These are phyloP conservation scores for Oreotrochilus melanogaster DNA, from an alignment of 2,113 vertebrate species.

Conservation along the genomic window DNA sequence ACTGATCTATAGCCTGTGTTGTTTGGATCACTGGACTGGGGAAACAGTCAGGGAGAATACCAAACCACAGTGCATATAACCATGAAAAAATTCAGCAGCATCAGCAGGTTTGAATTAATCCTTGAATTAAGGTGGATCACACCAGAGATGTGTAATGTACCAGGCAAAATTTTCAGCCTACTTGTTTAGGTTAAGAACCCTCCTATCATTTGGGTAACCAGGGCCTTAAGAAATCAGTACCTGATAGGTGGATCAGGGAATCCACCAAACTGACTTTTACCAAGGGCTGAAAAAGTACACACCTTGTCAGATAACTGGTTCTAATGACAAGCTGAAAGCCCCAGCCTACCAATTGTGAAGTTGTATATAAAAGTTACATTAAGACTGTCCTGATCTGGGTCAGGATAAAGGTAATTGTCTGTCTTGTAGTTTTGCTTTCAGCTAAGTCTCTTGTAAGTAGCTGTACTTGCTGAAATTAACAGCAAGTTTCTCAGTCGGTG, in stretches of 20 bases:
- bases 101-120: not conserved
- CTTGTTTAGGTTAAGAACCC: not conserved
- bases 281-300: not conserved
- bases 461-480: too few relatives aligned
- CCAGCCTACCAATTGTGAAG: not conserved
- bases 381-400: not conserved
- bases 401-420: too few relatives aligned
- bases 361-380: fast-evolving
- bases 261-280: not conserved
- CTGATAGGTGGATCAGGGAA: not conserved
- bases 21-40: not conserved
- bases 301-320: not conserved
- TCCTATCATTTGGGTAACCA: not conserved
- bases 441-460: too few relatives aligned
- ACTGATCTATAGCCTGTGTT: not conserved
- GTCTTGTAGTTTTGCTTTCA: too few relatives aligned
- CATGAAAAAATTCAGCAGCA: not conserved
- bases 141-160: fast-evolving
- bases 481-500: too few relatives aligned
- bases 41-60: not conserved
- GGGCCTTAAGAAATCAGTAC: not conserved
- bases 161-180: not conserved
- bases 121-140: not conserved
- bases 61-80: not conserved
- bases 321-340: not conserved